Evolutionary conservation across 2,113 vertebrate species (phyloP).

Genomic region (human): DNA sequence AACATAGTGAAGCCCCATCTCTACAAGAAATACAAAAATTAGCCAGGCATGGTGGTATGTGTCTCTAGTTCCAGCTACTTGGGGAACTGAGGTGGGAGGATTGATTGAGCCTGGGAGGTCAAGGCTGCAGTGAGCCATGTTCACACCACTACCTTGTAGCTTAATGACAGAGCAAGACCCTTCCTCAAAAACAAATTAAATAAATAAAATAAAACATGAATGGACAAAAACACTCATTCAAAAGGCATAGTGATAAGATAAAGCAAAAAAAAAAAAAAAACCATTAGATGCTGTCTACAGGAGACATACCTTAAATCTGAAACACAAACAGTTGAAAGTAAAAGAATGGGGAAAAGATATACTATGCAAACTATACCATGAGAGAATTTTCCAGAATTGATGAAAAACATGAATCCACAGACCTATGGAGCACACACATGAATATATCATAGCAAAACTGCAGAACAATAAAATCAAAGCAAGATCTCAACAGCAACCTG

Average conservation of each 20-base stretch:
- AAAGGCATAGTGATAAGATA: not conserved
- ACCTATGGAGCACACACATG: not conserved
- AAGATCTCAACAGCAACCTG: conserved; percentile 13
- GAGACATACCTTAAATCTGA: not conserved
- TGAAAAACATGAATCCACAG: not conserved
- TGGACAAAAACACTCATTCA: not conserved
- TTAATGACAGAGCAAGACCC: not conserved
- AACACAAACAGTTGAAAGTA: not conserved
- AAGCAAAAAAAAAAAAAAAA: not conserved
- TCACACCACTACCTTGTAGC: not conserved
- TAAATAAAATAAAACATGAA: not conserved
- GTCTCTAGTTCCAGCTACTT: not conserved
- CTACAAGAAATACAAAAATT: not conserved
- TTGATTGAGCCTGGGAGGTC: not conserved
- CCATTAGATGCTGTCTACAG: not conserved
- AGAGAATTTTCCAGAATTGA: conserved; percentile 23
- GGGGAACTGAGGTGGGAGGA: not conserved
- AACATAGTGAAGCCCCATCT: not conserved
- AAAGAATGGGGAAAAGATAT: not conserved
- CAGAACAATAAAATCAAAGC: not conserved
- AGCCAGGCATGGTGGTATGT: not conserved
- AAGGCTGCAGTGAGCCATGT: not conserved
- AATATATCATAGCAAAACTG: not conserved
- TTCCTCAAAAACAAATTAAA: not conserved
- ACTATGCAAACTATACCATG: not conserved